Evolutionary conservation across 37 sponge, comb jelly and placozoan species (phyloP).

Genomic region (Ephydatia muelleri): DNA sequence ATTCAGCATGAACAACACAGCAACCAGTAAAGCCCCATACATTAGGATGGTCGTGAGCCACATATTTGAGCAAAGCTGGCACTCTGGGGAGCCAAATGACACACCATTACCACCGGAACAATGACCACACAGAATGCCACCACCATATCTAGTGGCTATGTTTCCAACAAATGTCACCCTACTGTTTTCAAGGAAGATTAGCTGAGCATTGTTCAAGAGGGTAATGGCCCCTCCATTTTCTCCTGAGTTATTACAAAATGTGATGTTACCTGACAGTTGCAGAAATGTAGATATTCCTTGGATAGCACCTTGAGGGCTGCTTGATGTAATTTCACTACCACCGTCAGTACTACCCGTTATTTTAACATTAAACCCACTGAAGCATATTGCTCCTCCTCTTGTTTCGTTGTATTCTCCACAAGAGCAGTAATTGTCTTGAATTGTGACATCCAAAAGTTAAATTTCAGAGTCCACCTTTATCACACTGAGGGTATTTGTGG

Average conservation of each 20-base stretch:
- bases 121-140: slow-evolving; percentile 30
- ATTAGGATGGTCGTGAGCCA: slow-evolving; percentile 24
- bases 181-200: slow-evolving; percentile 23
- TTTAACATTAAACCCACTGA: slow-evolving; percentile 7
- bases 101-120: slow-evolving; percentile 38
- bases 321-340: slow-evolving; percentile 16
- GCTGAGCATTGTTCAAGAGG: slow-evolving; percentile 14
- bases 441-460: slow-evolving; percentile 23
- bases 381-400: slow-evolving; percentile 15
- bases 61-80: no score
- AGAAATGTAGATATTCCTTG: neutral
- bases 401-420: no score
- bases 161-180: slow-evolving; percentile 13
- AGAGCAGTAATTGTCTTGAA: no score
- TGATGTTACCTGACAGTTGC: slow-evolving; percentile 10
- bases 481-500: no score
- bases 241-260: slow-evolving; percentile 6
- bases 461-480: no score
- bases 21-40: slow-evolving; percentile 31
- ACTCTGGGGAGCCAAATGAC: slow-evolving; percentile 40
- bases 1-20: no score
- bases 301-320: slow-evolving; percentile 21
- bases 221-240: slow-evolving; percentile 29
- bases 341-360: slow-evolving; percentile 8
- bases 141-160: slow-evolving; percentile 4